These are phyloP conservation scores for Lepus americanus DNA, from an alignment of 2,113 vertebrate species.

Conservation along the genomic window DNA sequence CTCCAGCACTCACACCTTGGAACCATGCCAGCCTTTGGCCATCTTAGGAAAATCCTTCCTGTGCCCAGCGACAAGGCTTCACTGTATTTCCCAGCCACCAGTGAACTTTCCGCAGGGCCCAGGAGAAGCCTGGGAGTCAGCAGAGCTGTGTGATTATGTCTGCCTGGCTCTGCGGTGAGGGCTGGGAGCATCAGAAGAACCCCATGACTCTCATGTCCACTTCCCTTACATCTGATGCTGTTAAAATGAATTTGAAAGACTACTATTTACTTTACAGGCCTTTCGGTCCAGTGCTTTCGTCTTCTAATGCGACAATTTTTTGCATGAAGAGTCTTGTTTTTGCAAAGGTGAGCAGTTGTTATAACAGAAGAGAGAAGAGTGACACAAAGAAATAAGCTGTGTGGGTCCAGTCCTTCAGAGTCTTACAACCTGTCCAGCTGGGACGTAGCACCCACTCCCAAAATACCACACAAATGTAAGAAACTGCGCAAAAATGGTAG, in stretches of 20 bases:
- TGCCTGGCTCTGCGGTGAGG: not conserved
- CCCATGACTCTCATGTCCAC: not conserved
- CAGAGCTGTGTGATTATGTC: not conserved
- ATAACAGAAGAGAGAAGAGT: not conserved
- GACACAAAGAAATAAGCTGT: not conserved
- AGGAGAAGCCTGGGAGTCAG: not conserved
- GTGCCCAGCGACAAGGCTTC: not conserved
- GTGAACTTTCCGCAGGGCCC: not conserved
- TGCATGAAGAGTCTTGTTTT: not conserved
- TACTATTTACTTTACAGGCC: not conserved
- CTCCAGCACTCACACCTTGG: no score
- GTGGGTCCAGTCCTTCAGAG: not conserved
- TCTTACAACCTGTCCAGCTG: not conserved
- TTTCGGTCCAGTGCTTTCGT: not conserved
- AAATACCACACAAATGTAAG: not conserved
- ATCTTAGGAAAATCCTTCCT: not conserved
- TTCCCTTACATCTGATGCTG: not conserved
- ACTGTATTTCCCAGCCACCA: not conserved
- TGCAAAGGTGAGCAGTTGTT: not conserved
- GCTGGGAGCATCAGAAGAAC: not conserved
- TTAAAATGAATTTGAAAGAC: not conserved
- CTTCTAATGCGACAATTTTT: not conserved
- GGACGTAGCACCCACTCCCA: not conserved
- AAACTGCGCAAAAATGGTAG: not conserved
- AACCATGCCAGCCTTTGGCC: not conserved